Evolutionary conservation across 2,888 invertebrate genomes (phyloP).

Genomic region (Drosophila affinis): DNA sequence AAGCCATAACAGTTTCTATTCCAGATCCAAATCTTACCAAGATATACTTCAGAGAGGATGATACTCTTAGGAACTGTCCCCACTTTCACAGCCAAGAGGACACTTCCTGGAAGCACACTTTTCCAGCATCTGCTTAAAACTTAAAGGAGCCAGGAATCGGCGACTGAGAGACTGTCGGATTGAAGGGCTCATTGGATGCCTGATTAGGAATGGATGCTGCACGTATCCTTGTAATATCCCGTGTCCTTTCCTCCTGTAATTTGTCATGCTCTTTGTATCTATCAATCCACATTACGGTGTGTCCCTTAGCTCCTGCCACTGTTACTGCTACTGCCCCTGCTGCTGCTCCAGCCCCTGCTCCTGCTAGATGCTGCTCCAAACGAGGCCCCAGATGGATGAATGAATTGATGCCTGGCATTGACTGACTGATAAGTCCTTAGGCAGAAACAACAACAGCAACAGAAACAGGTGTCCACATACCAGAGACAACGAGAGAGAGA

Average conservation of each 20-base stretch:
- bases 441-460: constrained; percentile 1
- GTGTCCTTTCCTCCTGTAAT: constrained; percentile 24
- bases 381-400: constrained; percentile 34
- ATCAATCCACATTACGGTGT: constrained; percentile 42
- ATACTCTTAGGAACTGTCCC: no score
- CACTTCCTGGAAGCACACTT: not conserved
- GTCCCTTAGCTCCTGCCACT: not conserved
- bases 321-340: not conserved
- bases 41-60: no score
- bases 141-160: not conserved
- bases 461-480: constrained; percentile 45
- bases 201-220: not conserved
- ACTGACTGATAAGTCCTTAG: constrained; percentile 30
- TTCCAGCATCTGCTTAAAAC: not conserved
- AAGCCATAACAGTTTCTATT: no score
- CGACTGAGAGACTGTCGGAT: not conserved
- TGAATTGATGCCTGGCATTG: constrained; percentile 41
- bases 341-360: not conserved
- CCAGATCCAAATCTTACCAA: no score
- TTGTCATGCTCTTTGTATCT: constrained; percentile 41
- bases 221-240: not conserved
- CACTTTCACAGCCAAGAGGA: not conserved
- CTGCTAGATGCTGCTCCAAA: constrained; percentile 9
- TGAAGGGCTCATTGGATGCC: not conserved
- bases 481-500: not conserved